phyloP scores from a whole-genome alignment of 2,797 vertebrate species.

The Eulemur albifrons region DNA sequence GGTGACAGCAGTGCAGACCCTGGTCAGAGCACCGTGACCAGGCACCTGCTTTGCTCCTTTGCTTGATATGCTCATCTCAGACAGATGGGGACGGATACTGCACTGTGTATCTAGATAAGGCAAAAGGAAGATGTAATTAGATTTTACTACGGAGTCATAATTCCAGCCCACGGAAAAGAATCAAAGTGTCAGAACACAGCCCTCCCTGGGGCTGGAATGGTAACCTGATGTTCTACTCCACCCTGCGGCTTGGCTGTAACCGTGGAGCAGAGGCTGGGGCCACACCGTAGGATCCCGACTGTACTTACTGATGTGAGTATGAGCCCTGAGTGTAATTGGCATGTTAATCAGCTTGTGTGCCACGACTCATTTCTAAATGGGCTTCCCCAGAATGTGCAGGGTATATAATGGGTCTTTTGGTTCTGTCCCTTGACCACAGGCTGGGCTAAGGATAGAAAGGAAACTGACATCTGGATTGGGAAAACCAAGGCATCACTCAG shows the following conservation, averaged over 20 bases:
- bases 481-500: background rate
- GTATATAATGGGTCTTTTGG: background rate
- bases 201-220: background rate
- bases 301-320: background rate
- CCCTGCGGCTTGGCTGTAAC: background rate
- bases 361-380: background rate
- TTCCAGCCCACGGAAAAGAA: background rate
- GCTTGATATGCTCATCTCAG: background rate
- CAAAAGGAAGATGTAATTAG: background rate
- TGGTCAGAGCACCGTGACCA: rapidly evolving
- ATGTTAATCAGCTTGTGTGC: background rate
- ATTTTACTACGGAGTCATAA: background rate
- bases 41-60: background rate
- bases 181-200: background rate
- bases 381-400: background rate
- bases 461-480: background rate
- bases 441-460: background rate
- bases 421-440: background rate
- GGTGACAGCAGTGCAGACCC: rapidly evolving
- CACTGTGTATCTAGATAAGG: background rate
- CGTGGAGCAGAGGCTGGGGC: background rate
- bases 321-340: rapidly evolving
- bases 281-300: background rate
- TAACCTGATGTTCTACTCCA: background rate
- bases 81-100: background rate